Evolutionary conservation across 2,888 invertebrate species (phyloP).

Genomic region (Eremobia ochroleuca): DNA sequence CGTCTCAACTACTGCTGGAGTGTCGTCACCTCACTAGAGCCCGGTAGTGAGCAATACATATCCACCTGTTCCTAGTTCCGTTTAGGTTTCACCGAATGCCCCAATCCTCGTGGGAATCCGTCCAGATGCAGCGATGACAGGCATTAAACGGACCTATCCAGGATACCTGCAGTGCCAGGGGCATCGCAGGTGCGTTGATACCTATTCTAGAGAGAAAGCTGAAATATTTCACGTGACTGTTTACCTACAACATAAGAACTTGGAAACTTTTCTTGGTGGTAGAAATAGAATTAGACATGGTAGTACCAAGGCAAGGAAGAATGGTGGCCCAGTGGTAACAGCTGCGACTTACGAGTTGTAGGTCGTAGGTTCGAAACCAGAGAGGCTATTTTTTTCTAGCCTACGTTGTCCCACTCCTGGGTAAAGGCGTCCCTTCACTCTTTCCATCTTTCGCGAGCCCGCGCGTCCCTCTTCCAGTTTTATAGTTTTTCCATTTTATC

Average conservation of each 20-base stretch:
- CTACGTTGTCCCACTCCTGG: too few relatives aligned
- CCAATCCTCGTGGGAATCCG: not conserved
- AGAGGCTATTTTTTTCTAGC: too few relatives aligned
- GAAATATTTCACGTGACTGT: not conserved
- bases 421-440: too few relatives aligned
- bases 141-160: not conserved
- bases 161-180: not conserved
- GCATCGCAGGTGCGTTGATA: not conserved
- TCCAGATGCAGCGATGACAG: not conserved
- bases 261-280: not conserved
- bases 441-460: too few relatives aligned
- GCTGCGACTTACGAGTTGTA: too few relatives aligned
- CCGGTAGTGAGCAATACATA: not conserved
- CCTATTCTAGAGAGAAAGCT: not conserved
- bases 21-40: not conserved
- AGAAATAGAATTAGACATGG: not conserved
- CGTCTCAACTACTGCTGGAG: constrained; percentile 3
- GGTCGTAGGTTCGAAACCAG: too few relatives aligned
- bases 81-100: constrained; percentile 37
- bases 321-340: too few relatives aligned
- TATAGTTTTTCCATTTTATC: too few relatives aligned
- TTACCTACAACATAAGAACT: not conserved
- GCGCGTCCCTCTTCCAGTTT: too few relatives aligned
- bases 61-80: constrained; percentile 36
- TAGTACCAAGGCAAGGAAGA: not conserved